Percentiles rank a stretch among this genome's conserved stretches.
phyloP scores from a whole-genome alignment of 2,888 invertebrate species.

The Helicoverpa assulta region DNA sequence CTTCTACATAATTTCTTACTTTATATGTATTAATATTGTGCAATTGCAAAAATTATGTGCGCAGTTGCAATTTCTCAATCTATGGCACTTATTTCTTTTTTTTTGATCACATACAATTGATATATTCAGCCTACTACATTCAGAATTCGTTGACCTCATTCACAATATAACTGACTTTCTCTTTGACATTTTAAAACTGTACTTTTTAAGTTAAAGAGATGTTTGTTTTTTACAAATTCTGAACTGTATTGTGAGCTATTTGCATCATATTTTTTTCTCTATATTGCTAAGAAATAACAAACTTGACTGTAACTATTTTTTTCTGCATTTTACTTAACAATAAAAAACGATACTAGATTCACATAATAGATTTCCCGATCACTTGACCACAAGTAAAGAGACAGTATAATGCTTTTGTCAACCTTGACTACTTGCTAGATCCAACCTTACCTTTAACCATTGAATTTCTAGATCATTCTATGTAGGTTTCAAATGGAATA shows the following conservation, averaged over 20 bases:
- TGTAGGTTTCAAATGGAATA: too few relatives aligned
- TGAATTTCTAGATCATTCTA: constrained; percentile 5
- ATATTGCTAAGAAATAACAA: neutral
- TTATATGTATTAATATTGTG: neutral
- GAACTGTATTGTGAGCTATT: neutral
- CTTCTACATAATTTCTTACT: too few relatives aligned
- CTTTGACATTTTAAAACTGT: constrained; percentile 37
- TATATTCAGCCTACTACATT: constrained; percentile 32
- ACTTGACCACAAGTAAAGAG: neutral
- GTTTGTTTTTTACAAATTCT: neutral
- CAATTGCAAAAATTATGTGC: neutral
- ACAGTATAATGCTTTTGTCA: constrained; percentile 1
- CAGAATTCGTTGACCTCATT: constrained; percentile 45
- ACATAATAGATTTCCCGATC: neutral
- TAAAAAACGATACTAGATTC: neutral
- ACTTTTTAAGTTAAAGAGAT: constrained; percentile 10
- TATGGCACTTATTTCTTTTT: constrained; percentile 7
- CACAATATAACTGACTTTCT: constrained; percentile 50
- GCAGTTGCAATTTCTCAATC: neutral
- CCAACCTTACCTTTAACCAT: too few relatives aligned
- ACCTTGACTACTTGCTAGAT: constrained; percentile 21
- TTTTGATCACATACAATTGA: constrained; percentile 20
- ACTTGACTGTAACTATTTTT: neutral
- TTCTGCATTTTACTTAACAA: neutral
- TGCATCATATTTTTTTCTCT: neutral